Base-by-base conservation (phyloP, 2,113 vertebrate species). In the Halcyon malimbica region DNA sequence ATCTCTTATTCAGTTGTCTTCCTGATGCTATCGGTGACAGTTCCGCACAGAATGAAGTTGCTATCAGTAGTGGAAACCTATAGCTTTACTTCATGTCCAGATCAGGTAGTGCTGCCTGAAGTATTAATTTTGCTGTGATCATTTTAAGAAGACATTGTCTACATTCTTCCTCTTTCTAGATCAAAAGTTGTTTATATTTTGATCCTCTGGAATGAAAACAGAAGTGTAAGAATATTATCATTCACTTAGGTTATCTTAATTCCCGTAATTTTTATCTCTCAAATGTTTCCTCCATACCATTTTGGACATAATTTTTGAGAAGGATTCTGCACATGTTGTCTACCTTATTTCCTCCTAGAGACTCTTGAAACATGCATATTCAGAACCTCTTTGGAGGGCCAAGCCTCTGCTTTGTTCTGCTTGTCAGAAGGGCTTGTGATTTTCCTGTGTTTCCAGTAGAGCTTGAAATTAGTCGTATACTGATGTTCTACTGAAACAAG, bases 401-500 rank as follows among this genome's bases (percentile, higher is more conserved):
- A 46, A 65, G 20, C 31, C 50, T 54, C 41, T 82, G 25, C 62
- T 71, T 93, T 79, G 48, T 90, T 94, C 48, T 79, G 33, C 53
- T 74, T 83, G 14, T 94, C 64, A 78, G 71, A 77, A 76, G 6
- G 4, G 21, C 42, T 78, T 81, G 56, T 74, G 79, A 70, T 88
- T 86, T 86, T 87, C 76, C 76, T 78, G 68, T 53, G 28, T 81
- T 95, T 89, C 60, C 60, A 81, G 73, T 48, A 68, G 68, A 96
- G 79, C 79, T 60, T 92, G 88, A 94, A 86, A 90, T 92, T 18
- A 68, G 26, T 64, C 4, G 2, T 51, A 17, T 48, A 16, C 60
- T 67, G 81, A 64, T 89, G 64, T 90, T 92, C 76, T 77, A 29
- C 64, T 86, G 82, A 63, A 96, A 93, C 73, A 94, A 94, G 56